Evolutionary conservation across 2,888 invertebrate species (phyloP).

Genomic region (Melinopterus prodromus): DNA sequence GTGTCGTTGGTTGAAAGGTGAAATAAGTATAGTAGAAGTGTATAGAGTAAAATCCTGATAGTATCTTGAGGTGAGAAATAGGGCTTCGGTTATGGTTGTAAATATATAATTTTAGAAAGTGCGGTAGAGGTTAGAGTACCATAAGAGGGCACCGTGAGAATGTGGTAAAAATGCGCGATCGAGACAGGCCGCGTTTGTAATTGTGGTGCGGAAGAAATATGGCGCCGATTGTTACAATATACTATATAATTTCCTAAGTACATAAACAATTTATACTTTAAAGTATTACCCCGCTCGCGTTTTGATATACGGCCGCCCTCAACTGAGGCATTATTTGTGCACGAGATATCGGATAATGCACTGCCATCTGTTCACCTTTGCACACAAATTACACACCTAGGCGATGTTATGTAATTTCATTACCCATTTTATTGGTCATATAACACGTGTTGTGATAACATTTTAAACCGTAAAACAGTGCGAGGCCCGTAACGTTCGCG

Average conservation of each 20-base stretch:
- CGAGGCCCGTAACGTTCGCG: background rate
- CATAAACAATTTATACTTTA: constrained; percentile 4
- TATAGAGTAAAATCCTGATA: background rate
- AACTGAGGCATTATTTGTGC: background rate
- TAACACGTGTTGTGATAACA: constrained; percentile 4
- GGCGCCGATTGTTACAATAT: background rate
- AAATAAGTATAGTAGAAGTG: background rate
- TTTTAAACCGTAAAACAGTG: constrained; percentile 4
- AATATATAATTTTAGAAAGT: constrained; percentile 4
- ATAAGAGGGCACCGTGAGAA: background rate
- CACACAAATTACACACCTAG: constrained; percentile 4
- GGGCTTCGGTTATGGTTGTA: background rate
- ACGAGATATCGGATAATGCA: background rate
- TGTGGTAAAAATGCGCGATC: background rate
- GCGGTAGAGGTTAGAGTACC: background rate
- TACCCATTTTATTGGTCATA: constrained; percentile 4
- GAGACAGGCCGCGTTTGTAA: background rate
- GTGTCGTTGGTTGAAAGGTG: background rate
- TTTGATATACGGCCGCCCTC: background rate
- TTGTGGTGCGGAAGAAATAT: background rate
- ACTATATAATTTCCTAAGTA: background rate
- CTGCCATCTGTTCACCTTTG: constrained; percentile 4
- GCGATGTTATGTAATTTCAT: background rate
- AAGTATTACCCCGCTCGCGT: background rate
- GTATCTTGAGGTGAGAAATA: constrained; percentile 4